Percentiles rank a stretch among this genome's conserved stretches.
Evolutionary conservation across 1,140 invertebrate species (phyloP).

Genomic region (Chlorops oryzae): DNA sequence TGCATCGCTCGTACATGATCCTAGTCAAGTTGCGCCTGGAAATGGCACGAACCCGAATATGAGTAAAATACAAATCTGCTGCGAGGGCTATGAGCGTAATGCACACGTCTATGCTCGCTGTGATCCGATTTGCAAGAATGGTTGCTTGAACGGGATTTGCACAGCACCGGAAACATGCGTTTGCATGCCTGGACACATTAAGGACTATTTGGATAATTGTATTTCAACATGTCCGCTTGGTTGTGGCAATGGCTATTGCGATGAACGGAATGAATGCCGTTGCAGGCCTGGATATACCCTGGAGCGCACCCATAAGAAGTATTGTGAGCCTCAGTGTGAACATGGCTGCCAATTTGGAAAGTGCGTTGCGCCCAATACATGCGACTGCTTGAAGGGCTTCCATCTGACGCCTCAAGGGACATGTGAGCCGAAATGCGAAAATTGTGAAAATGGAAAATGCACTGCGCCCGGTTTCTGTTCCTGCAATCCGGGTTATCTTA

Average conservation of each 20-base stretch:
- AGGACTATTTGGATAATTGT: conserved; percentile 37
- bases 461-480: conserved; percentile 52
- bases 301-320: conserved; percentile 48
- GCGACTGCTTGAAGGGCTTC: conserved; percentile 50
- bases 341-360: conserved; percentile 53
- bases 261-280: conserved; percentile 50
- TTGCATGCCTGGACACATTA: conserved; percentile 55
- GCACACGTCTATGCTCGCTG: conserved; percentile 53
- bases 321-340: conserved; percentile 56
- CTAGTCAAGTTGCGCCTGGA: conserved; percentile 46
- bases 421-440: conserved; percentile 49
- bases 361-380: conserved; percentile 55
- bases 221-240: conserved; percentile 44
- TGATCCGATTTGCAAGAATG: conserved; percentile 52
- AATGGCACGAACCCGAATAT: conserved; percentile 55
- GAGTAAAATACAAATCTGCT: conserved; percentile 57
- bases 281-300: conserved; percentile 60
- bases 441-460: conserved; percentile 51
- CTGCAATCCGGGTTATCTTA: conserved; percentile 49
- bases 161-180: conserved; percentile 55
- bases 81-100: conserved; percentile 56
- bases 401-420: conserved; percentile 29
- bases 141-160: conserved; percentile 57
- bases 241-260: conserved; percentile 50
- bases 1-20: conserved; percentile 45